Evolutionary conservation across 2,113 vertebrate species (phyloP).

Genomic region (Geothlypis trichas): DNA sequence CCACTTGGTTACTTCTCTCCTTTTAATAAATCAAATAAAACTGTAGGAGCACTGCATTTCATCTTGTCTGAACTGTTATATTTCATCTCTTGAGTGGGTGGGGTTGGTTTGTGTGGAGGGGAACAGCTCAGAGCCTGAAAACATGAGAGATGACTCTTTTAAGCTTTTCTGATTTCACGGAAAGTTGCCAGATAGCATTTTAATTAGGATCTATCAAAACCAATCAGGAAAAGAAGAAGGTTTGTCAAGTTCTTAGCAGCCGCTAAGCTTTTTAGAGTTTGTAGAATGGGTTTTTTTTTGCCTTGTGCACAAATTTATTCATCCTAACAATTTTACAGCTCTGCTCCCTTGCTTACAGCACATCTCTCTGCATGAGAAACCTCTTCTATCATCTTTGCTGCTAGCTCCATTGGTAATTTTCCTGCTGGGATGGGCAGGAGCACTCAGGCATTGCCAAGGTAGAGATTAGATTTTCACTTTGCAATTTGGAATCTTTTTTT

Average conservation of each 20-base stretch:
- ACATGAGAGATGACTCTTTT: slow-evolving; percentile 52
- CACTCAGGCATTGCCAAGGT: slow-evolving; percentile 22
- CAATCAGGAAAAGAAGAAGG: slow-evolving; percentile 23
- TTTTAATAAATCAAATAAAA: slow-evolving; percentile 66
- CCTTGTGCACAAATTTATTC: slow-evolving; percentile 40
- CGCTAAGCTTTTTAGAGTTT: neutral
- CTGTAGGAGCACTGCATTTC: slow-evolving; percentile 45
- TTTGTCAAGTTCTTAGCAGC: slow-evolving; percentile 18
- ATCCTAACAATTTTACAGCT: slow-evolving; percentile 41
- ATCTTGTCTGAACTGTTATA: slow-evolving; percentile 40
- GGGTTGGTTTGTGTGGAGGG: neutral
- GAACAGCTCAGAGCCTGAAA: slow-evolving; percentile 10
- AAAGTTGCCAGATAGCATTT: slow-evolving; percentile 38
- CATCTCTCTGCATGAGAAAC: slow-evolving; percentile 61
- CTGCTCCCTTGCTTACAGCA: slow-evolving; percentile 37
- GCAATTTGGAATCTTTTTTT: neutral
- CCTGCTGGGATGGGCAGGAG: slow-evolving; percentile 46
- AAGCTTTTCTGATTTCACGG: slow-evolving; percentile 37
- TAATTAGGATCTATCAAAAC: slow-evolving; percentile 61
- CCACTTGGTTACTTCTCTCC: slow-evolving; percentile 10
- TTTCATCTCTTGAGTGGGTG: slow-evolving; percentile 29
- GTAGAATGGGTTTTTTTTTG: neutral
- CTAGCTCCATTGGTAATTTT: slow-evolving; percentile 52
- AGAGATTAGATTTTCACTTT: slow-evolving; percentile 54
- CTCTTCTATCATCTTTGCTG: slow-evolving; percentile 43